Evolutionary conservation across 2,797 vertebrate genomes (phyloP).

Genomic region (Synanceia verrucosa): DNA sequence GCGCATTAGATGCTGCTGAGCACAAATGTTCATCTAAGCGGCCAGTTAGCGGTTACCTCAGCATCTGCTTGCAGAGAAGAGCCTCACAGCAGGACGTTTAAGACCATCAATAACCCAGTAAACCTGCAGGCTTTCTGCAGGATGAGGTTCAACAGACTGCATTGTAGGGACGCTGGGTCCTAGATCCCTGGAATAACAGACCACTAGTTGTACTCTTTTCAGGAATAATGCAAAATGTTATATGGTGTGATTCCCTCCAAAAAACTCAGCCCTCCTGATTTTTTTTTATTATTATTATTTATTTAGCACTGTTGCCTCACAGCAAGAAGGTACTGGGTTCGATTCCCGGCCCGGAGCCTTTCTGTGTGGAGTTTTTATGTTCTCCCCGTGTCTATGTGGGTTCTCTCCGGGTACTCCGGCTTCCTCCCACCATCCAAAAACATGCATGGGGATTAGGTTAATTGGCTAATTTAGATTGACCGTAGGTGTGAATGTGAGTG

Average conservation of each 20-base stretch:
- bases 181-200: constrained; percentile 2
- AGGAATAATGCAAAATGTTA: not conserved
- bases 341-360: too few species aligned
- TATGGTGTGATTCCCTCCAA: not conserved
- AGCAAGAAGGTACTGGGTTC: too few species aligned
- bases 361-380: too few species aligned
- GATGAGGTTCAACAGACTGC: constrained; percentile 6
- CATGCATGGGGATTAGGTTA: too few species aligned
- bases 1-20: constrained; percentile 66
- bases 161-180: constrained; percentile 15
- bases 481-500: too few species aligned
- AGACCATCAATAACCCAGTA: constrained; percentile 61
- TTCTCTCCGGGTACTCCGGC: too few species aligned
- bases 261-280: not conserved
- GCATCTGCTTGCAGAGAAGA: constrained; percentile 67
- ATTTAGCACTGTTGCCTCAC: too few species aligned
- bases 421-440: too few species aligned
- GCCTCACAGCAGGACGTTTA: constrained; percentile 59
- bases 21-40: constrained; percentile 74
- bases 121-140: constrained; percentile 48
- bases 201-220: not conserved
- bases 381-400: too few species aligned
- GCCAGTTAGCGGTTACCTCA: constrained; percentile 69
- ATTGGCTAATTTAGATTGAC: too few species aligned
- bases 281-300: not conserved